Percentiles rank a stretch among this genome's conserved stretches.
Evolutionary conservation across 1,140 invertebrate species (phyloP).

Genomic region (Hyles euphorbiae): DNA sequence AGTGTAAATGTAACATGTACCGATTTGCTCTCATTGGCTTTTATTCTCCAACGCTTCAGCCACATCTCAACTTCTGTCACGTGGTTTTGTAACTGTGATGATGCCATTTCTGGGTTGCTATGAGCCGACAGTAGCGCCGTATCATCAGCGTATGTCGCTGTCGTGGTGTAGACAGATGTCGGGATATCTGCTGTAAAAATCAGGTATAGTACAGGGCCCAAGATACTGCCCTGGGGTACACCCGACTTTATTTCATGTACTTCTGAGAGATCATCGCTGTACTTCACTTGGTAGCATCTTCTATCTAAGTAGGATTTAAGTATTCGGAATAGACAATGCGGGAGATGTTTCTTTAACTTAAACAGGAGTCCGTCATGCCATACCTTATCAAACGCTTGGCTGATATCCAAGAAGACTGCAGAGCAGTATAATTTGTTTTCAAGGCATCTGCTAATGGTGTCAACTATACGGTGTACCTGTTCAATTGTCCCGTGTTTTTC

Average conservation of each 20-base stretch:
- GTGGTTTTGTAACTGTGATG: slow-evolving; percentile 9
- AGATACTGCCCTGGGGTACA: slow-evolving; percentile 44
- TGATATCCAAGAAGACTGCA: slow-evolving; percentile 40
- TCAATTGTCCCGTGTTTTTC: slow-evolving; percentile 13
- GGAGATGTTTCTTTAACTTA: slow-evolving; percentile 28
- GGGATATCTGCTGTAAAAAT: slow-evolving; percentile 16
- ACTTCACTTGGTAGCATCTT: slow-evolving; percentile 17
- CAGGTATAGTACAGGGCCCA: slow-evolving; percentile 37
- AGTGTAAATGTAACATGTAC: slow-evolving; percentile 35
- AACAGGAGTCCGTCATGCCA: slow-evolving; percentile 35
- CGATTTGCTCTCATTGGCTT: slow-evolving; percentile 34
- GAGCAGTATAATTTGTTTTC: slow-evolving; percentile 35
- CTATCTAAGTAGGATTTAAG: slow-evolving; percentile 10
- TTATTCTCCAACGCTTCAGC: slow-evolving; percentile 32
- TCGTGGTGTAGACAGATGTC: background rate
- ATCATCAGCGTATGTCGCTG: slow-evolving; percentile 19
- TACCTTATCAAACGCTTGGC: slow-evolving; percentile 43
- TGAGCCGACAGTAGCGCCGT: slow-evolving; percentile 12
- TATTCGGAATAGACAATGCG: slow-evolving; percentile 10
- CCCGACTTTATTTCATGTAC: slow-evolving; percentile 23
- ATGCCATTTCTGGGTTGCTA: slow-evolving; percentile 10
- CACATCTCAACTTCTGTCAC: slow-evolving; percentile 9
- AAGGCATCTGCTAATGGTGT: slow-evolving; percentile 23
- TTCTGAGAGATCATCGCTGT: slow-evolving; percentile 4
- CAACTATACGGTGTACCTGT: slow-evolving; percentile 28